A percentile compares a stretch with the other conserved stretches of the same genome.
Conservation (phyloP, 2,113 vertebrate species). For the Brachypteracias leptosomus region DNA sequence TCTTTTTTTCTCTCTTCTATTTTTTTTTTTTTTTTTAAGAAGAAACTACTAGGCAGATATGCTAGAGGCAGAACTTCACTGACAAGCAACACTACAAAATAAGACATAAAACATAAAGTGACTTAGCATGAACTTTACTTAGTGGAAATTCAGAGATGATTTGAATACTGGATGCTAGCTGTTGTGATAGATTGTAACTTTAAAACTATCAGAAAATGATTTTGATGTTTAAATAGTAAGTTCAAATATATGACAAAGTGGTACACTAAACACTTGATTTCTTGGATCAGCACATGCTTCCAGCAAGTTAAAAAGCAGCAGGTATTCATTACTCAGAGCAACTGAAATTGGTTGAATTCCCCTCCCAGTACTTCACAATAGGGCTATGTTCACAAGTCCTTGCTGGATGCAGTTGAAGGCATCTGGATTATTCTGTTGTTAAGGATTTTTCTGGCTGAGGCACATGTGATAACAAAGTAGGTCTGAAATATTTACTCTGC, state of each 20-base stretch:
- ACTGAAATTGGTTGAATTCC: not conserved
- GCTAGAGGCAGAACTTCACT: not conserved
- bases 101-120: not conserved
- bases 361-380: not conserved
- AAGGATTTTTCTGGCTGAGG: not conserved
- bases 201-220: not conserved
- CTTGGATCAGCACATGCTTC: not conserved
- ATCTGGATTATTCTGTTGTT: not conserved
- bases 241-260: not conserved
- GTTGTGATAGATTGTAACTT: no score
- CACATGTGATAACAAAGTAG: not conserved
- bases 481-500: not conserved
- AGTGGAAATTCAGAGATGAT: not conserved
- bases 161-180: not conserved
- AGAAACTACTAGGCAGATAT: not conserved
- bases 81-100: not conserved
- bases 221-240: constrained; percentile 4
- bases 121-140: not conserved
- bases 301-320: not conserved
- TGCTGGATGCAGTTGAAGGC: not conserved
- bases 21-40: not conserved
- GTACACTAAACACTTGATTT: not conserved
- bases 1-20: not conserved
- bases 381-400: not conserved
- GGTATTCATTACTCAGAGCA: not conserved